Evolutionary conservation across 2,113 vertebrate genomes (phyloP).

Genomic region (Tangachromis dhanisi): DNA sequence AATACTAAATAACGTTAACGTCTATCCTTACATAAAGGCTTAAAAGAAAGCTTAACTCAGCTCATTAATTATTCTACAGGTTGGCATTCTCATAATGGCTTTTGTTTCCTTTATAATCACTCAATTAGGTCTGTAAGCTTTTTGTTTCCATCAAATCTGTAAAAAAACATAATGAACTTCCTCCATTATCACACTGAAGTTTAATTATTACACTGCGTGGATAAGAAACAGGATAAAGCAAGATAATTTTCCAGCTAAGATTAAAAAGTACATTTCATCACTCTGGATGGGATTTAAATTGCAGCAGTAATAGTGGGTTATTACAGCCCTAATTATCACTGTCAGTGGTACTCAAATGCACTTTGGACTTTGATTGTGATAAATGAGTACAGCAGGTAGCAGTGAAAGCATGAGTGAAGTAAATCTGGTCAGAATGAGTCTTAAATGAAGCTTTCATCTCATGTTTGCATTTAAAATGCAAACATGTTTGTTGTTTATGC

Average conservation of each 20-base stretch:
- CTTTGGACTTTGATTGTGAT: background rate
- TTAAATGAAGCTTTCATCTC: background rate
- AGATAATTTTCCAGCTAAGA: background rate
- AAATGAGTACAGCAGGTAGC: background rate
- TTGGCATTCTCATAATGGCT: background rate
- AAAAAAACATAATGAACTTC: background rate
- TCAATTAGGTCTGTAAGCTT: background rate
- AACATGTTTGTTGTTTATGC: background rate
- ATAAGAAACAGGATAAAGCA: background rate
- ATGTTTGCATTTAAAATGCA: background rate
- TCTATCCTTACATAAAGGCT: background rate
- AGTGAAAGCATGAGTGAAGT: background rate
- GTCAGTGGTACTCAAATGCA: background rate
- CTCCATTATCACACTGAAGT: background rate
- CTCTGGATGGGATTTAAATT: background rate
- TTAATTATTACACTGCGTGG: fast-evolving
- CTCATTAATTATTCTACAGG: fast-evolving
- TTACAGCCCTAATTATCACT: background rate
- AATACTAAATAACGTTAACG: fast-evolving
- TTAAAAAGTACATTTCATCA: background rate
- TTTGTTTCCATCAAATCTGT: background rate
- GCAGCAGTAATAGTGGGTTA: background rate
- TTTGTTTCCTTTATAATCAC: background rate
- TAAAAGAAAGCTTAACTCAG: background rate
- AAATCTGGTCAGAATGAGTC: background rate